Evolutionary conservation across 1,140 invertebrate genomes (phyloP).

Genomic region (Leptoteleia sp.): DNA sequence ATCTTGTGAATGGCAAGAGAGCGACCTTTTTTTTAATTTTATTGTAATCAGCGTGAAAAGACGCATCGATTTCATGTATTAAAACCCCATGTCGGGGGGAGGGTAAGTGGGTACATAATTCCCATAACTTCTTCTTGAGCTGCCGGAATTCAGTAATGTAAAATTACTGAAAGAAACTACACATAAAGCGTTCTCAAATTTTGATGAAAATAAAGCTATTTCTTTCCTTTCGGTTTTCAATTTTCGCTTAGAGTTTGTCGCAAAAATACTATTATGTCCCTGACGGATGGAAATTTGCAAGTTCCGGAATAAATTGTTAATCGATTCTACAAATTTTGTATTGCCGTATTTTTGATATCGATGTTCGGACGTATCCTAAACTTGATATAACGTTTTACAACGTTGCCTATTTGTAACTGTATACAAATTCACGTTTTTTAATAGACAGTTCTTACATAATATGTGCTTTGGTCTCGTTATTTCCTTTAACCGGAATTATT

Average conservation of each 20-base stretch:
- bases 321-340: conserved; percentile 3
- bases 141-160: no score
- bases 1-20: no score
- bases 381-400: conserved; percentile 22
- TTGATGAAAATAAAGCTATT: neutral
- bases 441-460: conserved; percentile 40
- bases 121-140: no score
- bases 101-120: no score
- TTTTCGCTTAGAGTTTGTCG: neutral
- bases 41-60: no score
- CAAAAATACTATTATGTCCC: neutral
- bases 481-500: conserved; percentile 9
- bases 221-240: neutral
- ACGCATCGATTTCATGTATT: no score
- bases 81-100: no score
- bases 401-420: conserved; percentile 14
- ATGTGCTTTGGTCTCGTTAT: conserved; percentile 21
- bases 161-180: no score
- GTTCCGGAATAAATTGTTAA: conserved; percentile 2
- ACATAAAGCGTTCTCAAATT: no score
- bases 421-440: conserved; percentile 28
- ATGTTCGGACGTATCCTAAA: conserved; percentile 4
- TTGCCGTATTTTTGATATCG: conserved; percentile 3
- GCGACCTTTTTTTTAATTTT: no score
- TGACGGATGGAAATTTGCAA: conserved; percentile 9